phyloP scores from a whole-genome alignment of 2,797 vertebrate genomes.

The Sebastolobus alascanus region DNA sequence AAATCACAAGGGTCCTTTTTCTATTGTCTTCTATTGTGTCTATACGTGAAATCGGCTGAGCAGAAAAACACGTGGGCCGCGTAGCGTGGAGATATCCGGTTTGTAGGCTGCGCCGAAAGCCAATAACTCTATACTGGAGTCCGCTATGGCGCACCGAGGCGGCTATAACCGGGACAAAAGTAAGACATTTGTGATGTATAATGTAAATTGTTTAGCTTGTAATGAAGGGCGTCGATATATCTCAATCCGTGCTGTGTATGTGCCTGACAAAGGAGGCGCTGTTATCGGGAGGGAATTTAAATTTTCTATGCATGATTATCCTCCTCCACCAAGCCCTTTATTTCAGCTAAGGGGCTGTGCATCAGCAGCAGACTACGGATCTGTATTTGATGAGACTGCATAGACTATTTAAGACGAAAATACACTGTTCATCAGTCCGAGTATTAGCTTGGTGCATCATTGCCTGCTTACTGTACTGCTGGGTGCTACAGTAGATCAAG shows the following conservation, averaged over 20 bases:
- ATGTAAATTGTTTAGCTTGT: not conserved
- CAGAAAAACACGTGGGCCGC: constrained; percentile 81
- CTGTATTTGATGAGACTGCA: not conserved
- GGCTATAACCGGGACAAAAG: constrained; percentile 12
- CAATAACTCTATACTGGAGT: constrained; percentile 31
- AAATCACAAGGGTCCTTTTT: not conserved
- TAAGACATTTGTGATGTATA: constrained; percentile 29
- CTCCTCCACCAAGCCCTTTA: constrained; percentile 2
- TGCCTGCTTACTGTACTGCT: not conserved
- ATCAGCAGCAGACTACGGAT: not conserved
- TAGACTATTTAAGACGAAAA: not conserved
- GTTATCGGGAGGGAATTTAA: not conserved
- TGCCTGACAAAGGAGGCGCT: constrained; percentile 35
- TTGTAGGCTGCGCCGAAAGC: constrained; percentile 40
- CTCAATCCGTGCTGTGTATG: not conserved
- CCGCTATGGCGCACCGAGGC: constrained; percentile 40
- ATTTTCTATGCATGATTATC: not conserved
- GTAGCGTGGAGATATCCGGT: constrained; percentile 75
- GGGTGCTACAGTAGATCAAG: constrained; percentile 7
- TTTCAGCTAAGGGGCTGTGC: not conserved
- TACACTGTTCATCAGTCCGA: not conserved
- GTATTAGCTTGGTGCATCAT: constrained; percentile 21
- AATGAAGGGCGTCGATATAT: not conserved
- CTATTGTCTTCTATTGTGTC: constrained; percentile 80
- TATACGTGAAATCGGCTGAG: constrained; percentile 54